Conservation (phyloP, 2,888 invertebrate genomes). For the Hirtodrosophila duncani region DNA sequence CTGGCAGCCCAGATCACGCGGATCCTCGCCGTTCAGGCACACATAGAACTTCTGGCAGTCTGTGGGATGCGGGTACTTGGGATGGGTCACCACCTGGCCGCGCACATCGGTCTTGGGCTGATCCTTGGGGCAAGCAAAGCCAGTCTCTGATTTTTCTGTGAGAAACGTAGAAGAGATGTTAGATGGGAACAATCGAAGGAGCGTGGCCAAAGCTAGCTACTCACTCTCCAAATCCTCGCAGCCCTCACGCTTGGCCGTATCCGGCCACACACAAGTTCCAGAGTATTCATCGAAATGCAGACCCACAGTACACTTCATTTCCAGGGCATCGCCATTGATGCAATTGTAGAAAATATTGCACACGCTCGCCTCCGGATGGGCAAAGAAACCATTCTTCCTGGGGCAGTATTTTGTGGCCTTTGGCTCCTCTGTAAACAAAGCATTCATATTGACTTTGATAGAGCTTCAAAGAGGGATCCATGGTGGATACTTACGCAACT, state of each 20-base stretch:
- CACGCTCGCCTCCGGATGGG: constrained; percentile 88
- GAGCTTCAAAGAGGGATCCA: too few species aligned
- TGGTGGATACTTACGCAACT: constrained; percentile 86
- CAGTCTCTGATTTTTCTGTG: constrained; percentile 87
- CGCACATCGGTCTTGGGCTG: constrained; percentile 81
- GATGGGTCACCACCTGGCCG: constrained; percentile 88
- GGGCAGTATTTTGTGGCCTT: constrained; percentile 85
- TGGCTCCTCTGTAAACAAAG: constrained; percentile 84
- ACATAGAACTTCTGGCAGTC: constrained; percentile 96
- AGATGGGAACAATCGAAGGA: neutral
- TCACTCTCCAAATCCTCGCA: constrained; percentile 81
- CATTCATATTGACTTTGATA: neutral
- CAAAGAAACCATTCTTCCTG: constrained; percentile 92
- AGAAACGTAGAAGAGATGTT: constrained; percentile 23
- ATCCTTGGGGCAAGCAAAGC: constrained; percentile 90
- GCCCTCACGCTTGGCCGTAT: constrained; percentile 86
- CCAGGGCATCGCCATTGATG: constrained; percentile 89
- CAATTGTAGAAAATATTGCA: constrained; percentile 94
- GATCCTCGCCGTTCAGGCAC: constrained; percentile 90
- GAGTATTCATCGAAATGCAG: constrained; percentile 93
- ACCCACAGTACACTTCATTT: constrained; percentile 91
- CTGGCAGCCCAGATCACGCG: constrained; percentile 91
- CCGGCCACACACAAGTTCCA: constrained; percentile 95
- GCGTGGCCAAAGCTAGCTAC: constrained; percentile 47
- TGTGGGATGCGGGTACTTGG: constrained; percentile 89